phyloP scores from a whole-genome alignment of 1,140 invertebrate species.

The Bactericera cockerelli region DNA sequence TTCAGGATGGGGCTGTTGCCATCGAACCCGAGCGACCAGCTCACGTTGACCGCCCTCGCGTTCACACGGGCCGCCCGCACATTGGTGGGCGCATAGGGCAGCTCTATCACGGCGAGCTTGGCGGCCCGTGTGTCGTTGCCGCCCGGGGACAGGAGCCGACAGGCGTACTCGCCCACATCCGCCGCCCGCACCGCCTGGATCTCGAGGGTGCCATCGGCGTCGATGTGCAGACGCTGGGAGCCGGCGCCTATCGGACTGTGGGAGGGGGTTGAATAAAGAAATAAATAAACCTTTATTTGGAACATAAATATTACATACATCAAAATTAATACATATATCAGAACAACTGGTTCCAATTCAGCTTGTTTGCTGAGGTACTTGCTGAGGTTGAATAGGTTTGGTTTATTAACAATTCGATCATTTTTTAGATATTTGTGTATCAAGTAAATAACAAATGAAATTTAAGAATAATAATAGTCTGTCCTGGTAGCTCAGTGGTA shows the following conservation, averaged over 20 bases:
- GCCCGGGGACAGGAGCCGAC: constrained; percentile 66
- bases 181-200: constrained; percentile 63
- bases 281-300: too few relatives aligned
- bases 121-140: constrained; percentile 83
- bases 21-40: constrained; percentile 90
- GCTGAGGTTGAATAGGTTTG: not conserved
- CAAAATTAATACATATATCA: too few relatives aligned
- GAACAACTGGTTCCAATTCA: too few relatives aligned
- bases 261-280: too few relatives aligned
- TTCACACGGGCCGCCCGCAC: constrained; percentile 54
- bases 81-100: constrained; percentile 81
- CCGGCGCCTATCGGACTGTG: not conserved
- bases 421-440: too few relatives aligned
- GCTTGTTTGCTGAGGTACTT: not conserved
- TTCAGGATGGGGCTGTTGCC: constrained; percentile 90
- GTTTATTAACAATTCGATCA: too few relatives aligned
- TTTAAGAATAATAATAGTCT: too few relatives aligned
- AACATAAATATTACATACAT: too few relatives aligned
- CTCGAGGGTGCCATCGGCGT: constrained; percentile 60
- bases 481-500: too few relatives aligned
- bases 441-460: too few relatives aligned
- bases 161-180: constrained; percentile 68
- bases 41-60: constrained; percentile 62
- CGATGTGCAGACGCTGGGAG: constrained; percentile 41
- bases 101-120: constrained; percentile 72